Evolutionary conservation across 2,888 invertebrate genomes (phyloP), one percentile per base, ranked within the genome.

Genomic region (Stenoptilia bipunctidactyla): DNA sequence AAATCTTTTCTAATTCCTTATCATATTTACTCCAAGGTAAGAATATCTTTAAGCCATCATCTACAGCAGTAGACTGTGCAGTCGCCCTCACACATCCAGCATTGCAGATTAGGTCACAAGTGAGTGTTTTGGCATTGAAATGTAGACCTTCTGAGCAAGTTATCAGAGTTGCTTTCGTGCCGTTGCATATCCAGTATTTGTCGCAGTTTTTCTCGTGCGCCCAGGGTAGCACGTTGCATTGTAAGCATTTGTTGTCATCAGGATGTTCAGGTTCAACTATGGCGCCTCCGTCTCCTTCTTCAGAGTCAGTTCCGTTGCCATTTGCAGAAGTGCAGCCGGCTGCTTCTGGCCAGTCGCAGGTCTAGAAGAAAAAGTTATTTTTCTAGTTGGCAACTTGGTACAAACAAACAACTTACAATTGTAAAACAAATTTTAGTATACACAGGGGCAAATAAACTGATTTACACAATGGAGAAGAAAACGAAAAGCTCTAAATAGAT

Each of bases 101-200:
- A 25, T 47, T 47, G 37, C 47, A 47, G 8, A 12, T 37, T n/a
- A 42, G 37, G 30, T 42, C 41, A 15, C 41, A 41, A 38, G 38
- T 41, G 9, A 15, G 15, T 0, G 65, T 66, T 0, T 27, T 46
- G 0, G 51, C 53, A 38, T 82, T 82, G 58, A 76, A 83, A 38
- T 68, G 61, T 2, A 83, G 55, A 13, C 82, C 82, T 50, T 72
- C 68, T 1, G 75, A 47, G 45, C 82, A 83, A 0, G 51, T 44
- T 0, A 54, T 52, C 15, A 74, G 20, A 12, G 59, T 51, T 1
- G 61, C 50, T 0, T 42, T 41, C 0, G 56, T 40, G 0, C 67
- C 70, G 2, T 63, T 53, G 37, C 82, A 83, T 0, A 54, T 45
- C 66, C 69, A 82, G 60, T 58, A 82, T 37, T 79, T 80, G 45